Evolutionary conservation across 2,888 invertebrate genomes (phyloP), one percentile per base, ranked within the genome.

Genomic region (Watsonalla binaria): DNA sequence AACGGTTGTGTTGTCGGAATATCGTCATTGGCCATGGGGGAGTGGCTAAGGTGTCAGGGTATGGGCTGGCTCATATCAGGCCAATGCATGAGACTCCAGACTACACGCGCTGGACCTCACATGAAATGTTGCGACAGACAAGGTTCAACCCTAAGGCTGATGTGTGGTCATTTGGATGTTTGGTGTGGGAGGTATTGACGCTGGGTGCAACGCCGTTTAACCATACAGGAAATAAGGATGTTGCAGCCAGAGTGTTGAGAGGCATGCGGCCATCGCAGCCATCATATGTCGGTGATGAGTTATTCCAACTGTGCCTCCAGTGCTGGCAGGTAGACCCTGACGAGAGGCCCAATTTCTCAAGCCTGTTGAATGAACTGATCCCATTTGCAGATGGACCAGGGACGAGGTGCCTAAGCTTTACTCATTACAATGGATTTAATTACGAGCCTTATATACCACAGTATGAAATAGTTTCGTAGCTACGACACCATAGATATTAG

Each of bases 271-370:
- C 96, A 0, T 92, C 93, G 0, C 96, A 96, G 74, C 92, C 96
- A 0, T 91, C 92, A 2, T 95, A 95, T 74, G 93, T 95, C 34
- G 94, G 93, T 24, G 95, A 95, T 74, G 95, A 95, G 64, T 84
- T 97, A 35, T 96, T 96, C 80, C 96, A 97, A 79, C 82, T 96
- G 54, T 93, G 96, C 86, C 86, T 95, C 47, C 95, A 96, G 72
- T 97, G 97, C 74, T 97, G 97, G 97, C 95, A 96, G 76, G 84
- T 94, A 13, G 96, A 96, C 79, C 93, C 94, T 9, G 95, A 95
- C 57, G 97, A 97, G 74, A 91, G 97, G 63, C 96, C 96, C 0
- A 89, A 92, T 8, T 96, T 96, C 70, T 87, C 92, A 5, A 92
- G 93, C 57, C 87, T 96, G 14, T 80, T 91, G 5, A 89, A 78